phyloP scores from a whole-genome alignment of 2,113 vertebrate genomes.

The Syngnathus floridae region DNA sequence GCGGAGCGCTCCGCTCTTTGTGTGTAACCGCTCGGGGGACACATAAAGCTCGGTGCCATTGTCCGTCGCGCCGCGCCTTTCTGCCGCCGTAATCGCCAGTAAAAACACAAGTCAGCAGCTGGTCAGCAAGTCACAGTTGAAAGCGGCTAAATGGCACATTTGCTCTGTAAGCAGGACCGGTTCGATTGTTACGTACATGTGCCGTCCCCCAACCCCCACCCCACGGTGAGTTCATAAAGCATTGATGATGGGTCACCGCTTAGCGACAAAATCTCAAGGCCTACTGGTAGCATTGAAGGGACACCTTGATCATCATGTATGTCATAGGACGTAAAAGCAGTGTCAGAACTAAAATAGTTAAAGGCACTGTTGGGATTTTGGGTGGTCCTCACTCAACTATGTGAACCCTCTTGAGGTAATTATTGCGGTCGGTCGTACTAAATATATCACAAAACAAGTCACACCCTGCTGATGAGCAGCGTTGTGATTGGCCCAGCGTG shows the following conservation, averaged over 20 bases:
- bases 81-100: constrained; percentile 55
- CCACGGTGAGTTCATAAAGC: background rate
- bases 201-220: no score
- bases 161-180: constrained; percentile 77
- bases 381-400: background rate
- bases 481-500: no score
- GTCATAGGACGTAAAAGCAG: no score
- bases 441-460: background rate
- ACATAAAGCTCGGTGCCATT: constrained; percentile 66
- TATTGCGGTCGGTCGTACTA: no score
- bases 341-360: no score
- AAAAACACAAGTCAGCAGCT: constrained; percentile 80
- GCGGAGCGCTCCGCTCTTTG: constrained; percentile 53
- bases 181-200: constrained; percentile 4
- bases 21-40: constrained; percentile 58
- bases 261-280: background rate
- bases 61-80: constrained; percentile 36
- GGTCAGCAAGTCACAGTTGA: constrained; percentile 79
- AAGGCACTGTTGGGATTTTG: background rate
- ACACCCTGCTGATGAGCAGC: no score
- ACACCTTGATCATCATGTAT: no score
- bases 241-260: background rate
- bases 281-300: no score
- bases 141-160: constrained; percentile 70
- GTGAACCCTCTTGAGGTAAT: background rate